These are phyloP conservation scores for Sebastes nivosus DNA, from an alignment of 2,797 vertebrate genomes.

Conservation along the genomic window DNA sequence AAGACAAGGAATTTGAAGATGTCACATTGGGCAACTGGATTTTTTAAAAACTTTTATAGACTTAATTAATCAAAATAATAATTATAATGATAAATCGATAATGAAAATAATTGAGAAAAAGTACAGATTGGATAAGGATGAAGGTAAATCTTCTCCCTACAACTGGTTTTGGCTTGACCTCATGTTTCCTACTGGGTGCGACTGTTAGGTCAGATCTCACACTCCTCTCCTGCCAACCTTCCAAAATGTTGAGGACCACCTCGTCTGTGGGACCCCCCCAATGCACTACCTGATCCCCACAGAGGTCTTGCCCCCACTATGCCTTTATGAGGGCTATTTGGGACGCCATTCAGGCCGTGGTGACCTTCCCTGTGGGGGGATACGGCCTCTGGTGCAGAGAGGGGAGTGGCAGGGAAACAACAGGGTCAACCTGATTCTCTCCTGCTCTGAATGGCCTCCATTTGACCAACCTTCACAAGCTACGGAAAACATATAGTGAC, in stretches of 20 bases:
- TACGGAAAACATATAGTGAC: background rate
- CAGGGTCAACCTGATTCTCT: background rate
- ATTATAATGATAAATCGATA: background rate
- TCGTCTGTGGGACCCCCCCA: background rate
- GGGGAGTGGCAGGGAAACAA: background rate
- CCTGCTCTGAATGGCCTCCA: background rate
- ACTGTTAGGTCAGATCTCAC: background rate
- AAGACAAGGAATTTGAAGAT: too few relatives aligned
- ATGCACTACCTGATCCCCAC: background rate
- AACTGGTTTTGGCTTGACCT: background rate
- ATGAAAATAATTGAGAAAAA: background rate
- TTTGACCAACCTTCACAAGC: background rate
- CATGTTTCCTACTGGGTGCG: background rate
- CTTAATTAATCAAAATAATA: background rate
- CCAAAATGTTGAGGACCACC: background rate
- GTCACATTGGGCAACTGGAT: background rate
- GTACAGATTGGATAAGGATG: background rate
- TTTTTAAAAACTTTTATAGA: background rate
- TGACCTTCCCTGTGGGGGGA: constrained; percentile 33
- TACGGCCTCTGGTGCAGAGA: background rate
- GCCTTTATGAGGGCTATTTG: constrained; percentile 53
- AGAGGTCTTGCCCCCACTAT: constrained; percentile 1
- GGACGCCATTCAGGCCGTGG: constrained; percentile 21
- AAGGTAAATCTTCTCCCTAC: background rate
- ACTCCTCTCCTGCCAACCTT: background rate